These are phyloP conservation scores for Chionis minor DNA, from an alignment of 2,113 vertebrate species.

Conservation along the genomic window DNA sequence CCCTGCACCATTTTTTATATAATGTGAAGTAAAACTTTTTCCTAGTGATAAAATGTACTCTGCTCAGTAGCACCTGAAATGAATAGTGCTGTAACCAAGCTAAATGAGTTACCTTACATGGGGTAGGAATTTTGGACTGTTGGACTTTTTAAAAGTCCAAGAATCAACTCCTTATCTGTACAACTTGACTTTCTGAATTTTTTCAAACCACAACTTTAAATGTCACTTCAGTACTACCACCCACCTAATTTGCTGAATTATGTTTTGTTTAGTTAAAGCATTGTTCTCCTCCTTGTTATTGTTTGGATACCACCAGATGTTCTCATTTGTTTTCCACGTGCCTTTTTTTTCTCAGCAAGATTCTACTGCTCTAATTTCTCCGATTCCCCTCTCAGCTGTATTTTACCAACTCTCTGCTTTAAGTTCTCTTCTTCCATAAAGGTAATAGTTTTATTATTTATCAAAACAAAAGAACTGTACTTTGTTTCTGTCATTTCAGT, in stretches of 20 bases:
- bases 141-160: neutral
- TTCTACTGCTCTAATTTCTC: neutral
- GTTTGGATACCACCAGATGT: constrained; percentile 58
- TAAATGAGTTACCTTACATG: neutral
- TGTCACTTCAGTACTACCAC: neutral
- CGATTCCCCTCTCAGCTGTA: neutral
- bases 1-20: neutral
- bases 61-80: neutral
- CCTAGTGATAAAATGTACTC: neutral
- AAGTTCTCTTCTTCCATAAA: neutral
- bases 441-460: neutral
- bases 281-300: constrained; percentile 46
- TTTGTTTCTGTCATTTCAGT: neutral
- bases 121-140: neutral
- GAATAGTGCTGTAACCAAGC: neutral
- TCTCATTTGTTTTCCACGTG: neutral
- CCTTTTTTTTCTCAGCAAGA: neutral
- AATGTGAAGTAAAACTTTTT: neutral
- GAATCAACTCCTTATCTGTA: neutral
- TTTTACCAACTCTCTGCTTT: neutral
- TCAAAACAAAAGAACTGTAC: neutral
- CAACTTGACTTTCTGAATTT: neutral
- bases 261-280: constrained; percentile 49
- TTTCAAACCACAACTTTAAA: constrained; percentile 6
- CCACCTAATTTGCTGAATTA: constrained; percentile 46